Base-by-base conservation (phyloP, 1,140 invertebrate genomes). In the Araneus ventricosus region DNA sequence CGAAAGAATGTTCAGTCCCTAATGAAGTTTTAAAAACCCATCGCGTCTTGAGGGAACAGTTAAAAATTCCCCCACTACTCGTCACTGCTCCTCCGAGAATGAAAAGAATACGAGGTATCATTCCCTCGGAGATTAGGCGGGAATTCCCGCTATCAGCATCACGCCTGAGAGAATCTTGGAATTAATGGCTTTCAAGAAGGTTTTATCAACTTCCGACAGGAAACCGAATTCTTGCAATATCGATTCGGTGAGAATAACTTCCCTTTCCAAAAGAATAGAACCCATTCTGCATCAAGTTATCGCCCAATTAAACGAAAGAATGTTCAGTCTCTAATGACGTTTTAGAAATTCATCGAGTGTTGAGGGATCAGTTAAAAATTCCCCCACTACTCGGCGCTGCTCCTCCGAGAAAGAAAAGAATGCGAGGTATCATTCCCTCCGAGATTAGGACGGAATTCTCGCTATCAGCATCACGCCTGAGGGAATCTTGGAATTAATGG, bases 211-310 rank as follows among this genome's bases (percentile, higher is more conserved):
- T 34, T 75, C 30, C 34, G 70, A 34, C 70, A 37, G 70, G 70
- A 75, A 75, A 75, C 70, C 70, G 30, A 75, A 30, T 75, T 75
- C 70, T 75, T 75, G 70, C 70, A 75, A 75, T 34, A 75, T 75
- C 37, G 70, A 75, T 75, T 75, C 70, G 34, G 30, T 6, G 20
- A 17, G 70, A 67, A 6, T 75, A n/a, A n/a, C n/a, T 17, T 20
- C 20, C 17, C 20, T 59, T 59, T 27, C n/a, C 0, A 22, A 7
- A 67, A n/a, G 27, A 27, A 67, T 67, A n/a, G 8, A 27, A 27
- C n/a, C 24, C n/a, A n/a, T 7, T 6, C 7, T 10, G 10, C 8
- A 27, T 67, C 24, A 27, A 4, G 10, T 67, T 67, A 67, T n/a
- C 63, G 1, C 6, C n/a, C 24, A 67, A 67, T 67, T n/a, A 27